Evolutionary conservation across 1,140 invertebrate genomes (phyloP).

Genomic region (Drosophila navojoa): DNA sequence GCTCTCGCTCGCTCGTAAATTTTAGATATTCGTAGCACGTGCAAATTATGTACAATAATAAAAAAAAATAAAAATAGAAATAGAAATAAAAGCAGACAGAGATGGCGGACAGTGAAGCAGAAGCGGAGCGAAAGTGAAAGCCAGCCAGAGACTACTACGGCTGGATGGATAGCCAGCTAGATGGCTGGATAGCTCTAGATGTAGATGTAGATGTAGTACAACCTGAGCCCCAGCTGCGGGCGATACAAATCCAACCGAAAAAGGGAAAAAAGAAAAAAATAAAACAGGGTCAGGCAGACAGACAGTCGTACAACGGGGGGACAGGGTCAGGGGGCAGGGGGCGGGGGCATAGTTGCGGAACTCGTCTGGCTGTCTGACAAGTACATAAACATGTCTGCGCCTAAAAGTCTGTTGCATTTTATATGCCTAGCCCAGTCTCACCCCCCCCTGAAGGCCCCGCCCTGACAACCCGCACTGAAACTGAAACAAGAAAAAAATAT

Average conservation of each 20-base stretch:
- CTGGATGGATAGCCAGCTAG: background rate
- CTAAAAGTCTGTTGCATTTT: conserved; percentile 77
- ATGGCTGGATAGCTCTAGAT: conserved; percentile 35
- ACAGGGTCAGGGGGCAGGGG: background rate
- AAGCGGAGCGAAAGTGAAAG: conserved; percentile 57
- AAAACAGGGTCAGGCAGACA: conserved; percentile 47
- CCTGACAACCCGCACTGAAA: background rate
- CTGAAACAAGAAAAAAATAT: conserved; percentile 28
- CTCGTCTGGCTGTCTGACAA: conserved; percentile 69
- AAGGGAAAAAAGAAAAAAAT: background rate
- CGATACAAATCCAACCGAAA: conserved; percentile 6
- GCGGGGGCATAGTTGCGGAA: conserved; percentile 38
- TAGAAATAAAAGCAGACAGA: conserved; percentile 8
- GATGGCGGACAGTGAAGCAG: conserved; percentile 17
- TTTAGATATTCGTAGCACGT: conserved; percentile 81
- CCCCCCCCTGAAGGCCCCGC: conserved; percentile 13
- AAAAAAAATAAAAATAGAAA: conserved; percentile 32
- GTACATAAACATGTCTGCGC: conserved; percentile 78
- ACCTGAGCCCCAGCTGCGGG: conserved; percentile 28
- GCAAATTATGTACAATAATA: conserved; percentile 83
- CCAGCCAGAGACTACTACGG: too few species aligned
- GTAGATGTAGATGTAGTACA: conserved; percentile 44
- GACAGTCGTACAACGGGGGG: conserved; percentile 3
- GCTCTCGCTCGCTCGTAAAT: conserved; percentile 69
- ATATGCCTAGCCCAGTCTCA: conserved; percentile 18